Evolutionary conservation across 2,113 vertebrate genomes (phyloP), one percentile per base, ranked within the genome.

Genomic region (Ameiurus melas): DNA sequence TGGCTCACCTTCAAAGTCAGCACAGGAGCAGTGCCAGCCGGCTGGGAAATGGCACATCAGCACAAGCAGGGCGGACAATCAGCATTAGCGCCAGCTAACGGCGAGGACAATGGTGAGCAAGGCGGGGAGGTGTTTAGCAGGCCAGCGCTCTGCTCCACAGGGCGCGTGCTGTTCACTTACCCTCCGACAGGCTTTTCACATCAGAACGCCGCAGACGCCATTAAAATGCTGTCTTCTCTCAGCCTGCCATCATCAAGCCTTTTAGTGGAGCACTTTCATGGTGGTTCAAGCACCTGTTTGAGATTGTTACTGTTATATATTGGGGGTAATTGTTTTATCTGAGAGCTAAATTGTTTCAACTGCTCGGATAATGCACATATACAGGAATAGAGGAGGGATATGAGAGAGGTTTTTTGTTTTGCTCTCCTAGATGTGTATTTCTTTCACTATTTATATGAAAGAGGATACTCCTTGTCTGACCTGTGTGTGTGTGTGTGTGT

Each of bases 21-120:
- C 83, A 57, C 62, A 89, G 86, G 62, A 85, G 84, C 16, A 80
- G 55, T 77, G 87, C 89, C 58, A 86, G 77, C 73, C 85, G 60
- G 71, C 79, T 85, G 86, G 81, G 88, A 91, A 88, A 91, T 33
- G 71, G 84, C 89, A 84, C 84, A 90, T 91, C 89, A 90, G 89
- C 89, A 90, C 71, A 91, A 90, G 86, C 57, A 58, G n/a, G 71
- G 84, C 79, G 79, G 84, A 86, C 83, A 87, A 71, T 89, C 86
- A 91, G 70, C 83, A 71, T 87, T 87, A 85, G 83, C 86, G 84
- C 78, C 25, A 73, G 66, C 70, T 85, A 81, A 87, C 71, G 60
- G 66, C 4, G 70, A 88, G 86, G 78, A 88, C 86, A 87, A 86
- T 88, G 85, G 88, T 86, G 71, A n/a, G 66, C 58, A 58, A 86